phyloP scores from a whole-genome alignment of 35 echinoderm and acorn worm genomes.

The Heliocidaris erythrogramma region DNA sequence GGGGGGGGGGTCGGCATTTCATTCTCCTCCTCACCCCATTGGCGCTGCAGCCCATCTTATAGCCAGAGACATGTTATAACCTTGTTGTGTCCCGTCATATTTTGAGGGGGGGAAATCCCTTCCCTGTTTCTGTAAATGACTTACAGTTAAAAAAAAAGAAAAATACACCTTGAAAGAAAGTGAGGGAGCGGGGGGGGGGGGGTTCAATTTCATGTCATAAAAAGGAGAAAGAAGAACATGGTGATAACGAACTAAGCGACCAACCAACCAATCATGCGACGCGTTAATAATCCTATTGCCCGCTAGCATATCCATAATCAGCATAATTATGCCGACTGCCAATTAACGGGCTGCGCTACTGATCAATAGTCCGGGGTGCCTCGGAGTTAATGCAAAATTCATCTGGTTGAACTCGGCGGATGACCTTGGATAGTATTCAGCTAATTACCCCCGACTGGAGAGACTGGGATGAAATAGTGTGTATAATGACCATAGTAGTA shows the following conservation, averaged over 20 bases:
- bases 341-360: neutral
- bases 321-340: constrained; percentile 29
- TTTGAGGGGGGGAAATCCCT: too few relatives aligned
- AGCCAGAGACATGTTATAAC: too few relatives aligned
- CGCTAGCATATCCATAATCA: constrained; percentile 19
- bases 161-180: too few relatives aligned
- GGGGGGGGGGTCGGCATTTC: too few relatives aligned
- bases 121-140: too few relatives aligned
- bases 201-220: too few relatives aligned
- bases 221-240: neutral
- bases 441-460: neutral
- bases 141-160: too few relatives aligned
- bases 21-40: too few relatives aligned
- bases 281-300: constrained; percentile 24
- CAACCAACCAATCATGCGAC: neutral
- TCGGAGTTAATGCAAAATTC: constrained; percentile 21
- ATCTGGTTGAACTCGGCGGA: neutral
- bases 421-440: neutral
- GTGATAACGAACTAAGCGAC: neutral
- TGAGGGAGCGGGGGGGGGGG: too few relatives aligned
- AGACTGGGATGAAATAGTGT: neutral
- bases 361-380: neutral
- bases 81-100: too few relatives aligned
- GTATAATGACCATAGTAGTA: neutral
- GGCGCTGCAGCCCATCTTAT: too few relatives aligned